Base-by-base conservation (phyloP, 1,140 invertebrate species). In the Lepidurus packardi region DNA sequence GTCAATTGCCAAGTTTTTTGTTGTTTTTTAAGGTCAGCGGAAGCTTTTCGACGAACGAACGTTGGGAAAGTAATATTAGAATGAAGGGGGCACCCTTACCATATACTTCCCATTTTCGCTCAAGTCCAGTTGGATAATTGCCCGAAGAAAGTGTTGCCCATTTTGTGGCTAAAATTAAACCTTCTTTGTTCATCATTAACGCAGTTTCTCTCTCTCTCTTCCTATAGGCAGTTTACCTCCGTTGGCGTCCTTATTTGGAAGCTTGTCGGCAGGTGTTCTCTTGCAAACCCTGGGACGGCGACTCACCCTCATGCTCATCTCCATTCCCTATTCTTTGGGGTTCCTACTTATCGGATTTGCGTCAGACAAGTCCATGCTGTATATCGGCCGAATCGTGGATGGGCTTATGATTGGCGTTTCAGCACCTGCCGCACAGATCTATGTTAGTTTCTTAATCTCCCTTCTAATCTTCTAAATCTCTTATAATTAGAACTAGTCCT, bases 221-320 rank as follows among this genome's bases (percentile, higher is more conserved):
- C 45, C 10, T 16, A 16, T 34, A 80, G 79, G 79, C 44, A 80
- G 79, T 77, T 47, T 80, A 21, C 79, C 79, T n/a, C 79, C 79
- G 21, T 34, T 80, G 43, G 79, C 79, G 21, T 80, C 79, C 73
- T 45, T 80, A 34, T 79, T 80, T 45, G 79, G 79, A 25, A 80
- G 79, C 44, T 78, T 80, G 73, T 4, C 47, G 21, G 79, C 79
- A 79, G 73, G 82, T 74, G 84, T 80, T 79, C 77, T 81, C 21
- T 83, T 86, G 24, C 85, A 86, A 76, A 84, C 83, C 75, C 78
- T 84, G 77, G 87, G 87, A 8, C 79, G 86, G n/a, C 86, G 84
- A 81, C 73, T 78, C 24, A 83, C 85, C 0, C 79, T 87, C 10
- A 80, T 84, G 47, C 77, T 85, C 10, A 82, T 83, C 11, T 82